Base-by-base conservation (phyloP, 2,113 vertebrate species). In the Strix aluco region DNA sequence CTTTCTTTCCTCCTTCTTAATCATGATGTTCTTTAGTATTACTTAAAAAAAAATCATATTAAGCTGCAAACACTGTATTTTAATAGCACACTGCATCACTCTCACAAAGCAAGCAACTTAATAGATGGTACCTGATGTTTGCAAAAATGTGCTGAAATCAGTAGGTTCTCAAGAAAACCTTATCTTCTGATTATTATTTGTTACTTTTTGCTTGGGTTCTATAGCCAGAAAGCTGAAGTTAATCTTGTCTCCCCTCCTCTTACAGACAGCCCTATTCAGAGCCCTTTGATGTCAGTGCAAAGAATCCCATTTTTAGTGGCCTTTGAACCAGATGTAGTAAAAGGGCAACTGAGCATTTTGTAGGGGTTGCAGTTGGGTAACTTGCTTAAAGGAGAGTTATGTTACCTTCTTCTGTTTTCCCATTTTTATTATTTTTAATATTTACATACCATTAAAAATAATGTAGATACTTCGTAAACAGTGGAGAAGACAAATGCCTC, bases 241-340 rank as follows among this genome's bases (percentile, higher is more conserved):
- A 87, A 96, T 96, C 94, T 91, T 71, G 78, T 86, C 85, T 95
- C 81, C 88, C 61, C 81, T 82, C 54, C 40, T 65, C 55, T 81
- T 88, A 91, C 81, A 88, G 92, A 88, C 91, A 92, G 94, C 79
- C 62, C 84, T 70, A 22, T 88, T 85, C 87, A 87, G 67, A 85
- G 78, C 78, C 84, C 94, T 97, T 97, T 96, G 97, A 97, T 93
- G 95, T 97, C 70, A 70, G 62, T 62, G 89, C 87, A 88, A 97
- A 95, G 95, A 96, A 97, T 96, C 93, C 46, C 92, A 91, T 91
- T 97, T 97, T 95, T 90, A 67, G 93, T 93, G 95, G 95, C 97
- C 96, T 96, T 97, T 97, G 96, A 97, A 97, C 95, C 74, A 97
- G 92, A 80, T 78, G 78, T 86, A 94, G 87, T 91, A 97, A 96